Percentiles rank a stretch among this genome's conserved stretches.
These are phyloP conservation scores for Tursiops truncatus DNA, from an alignment of 2,113 vertebrate species.

Conservation along the genomic window DNA sequence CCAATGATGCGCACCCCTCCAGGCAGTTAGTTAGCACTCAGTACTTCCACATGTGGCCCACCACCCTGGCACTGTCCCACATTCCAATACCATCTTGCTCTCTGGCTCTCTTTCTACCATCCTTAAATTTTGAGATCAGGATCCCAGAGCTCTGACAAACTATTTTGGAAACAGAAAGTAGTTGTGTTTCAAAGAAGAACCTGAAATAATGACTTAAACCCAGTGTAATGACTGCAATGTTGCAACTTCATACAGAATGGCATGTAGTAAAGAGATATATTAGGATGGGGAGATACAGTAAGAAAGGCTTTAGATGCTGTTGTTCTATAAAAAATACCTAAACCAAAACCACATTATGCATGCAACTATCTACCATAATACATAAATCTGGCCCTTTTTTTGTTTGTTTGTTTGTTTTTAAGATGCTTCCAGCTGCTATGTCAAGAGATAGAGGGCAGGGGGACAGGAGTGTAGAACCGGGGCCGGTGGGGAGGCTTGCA, in stretches of 20 bases:
- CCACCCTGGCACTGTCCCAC: background rate
- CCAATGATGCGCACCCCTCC: background rate
- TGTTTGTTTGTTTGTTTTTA: background rate
- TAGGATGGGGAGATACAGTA: background rate
- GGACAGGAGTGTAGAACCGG: background rate
- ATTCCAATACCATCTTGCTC: background rate
- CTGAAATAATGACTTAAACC: background rate
- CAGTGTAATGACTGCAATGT: background rate
- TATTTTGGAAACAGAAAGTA: background rate
- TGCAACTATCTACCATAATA: slow-evolving; percentile 15
- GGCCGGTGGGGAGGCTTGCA: background rate
- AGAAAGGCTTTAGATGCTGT: slow-evolving; percentile 1
- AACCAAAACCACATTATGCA: background rate
- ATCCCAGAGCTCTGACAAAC: background rate
- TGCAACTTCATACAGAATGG: background rate
- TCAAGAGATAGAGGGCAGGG: background rate
- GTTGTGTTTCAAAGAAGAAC: background rate
- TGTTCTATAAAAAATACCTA: background rate
- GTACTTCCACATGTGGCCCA: background rate
- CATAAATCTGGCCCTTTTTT: background rate
- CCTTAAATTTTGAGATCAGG: background rate
- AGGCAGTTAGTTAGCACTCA: background rate
- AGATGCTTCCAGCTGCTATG: background rate
- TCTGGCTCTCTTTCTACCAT: background rate
- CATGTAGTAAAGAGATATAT: background rate